These are phyloP conservation scores for Triplophysa tibetana DNA, from an alignment of 2,113 vertebrate genomes.

Conservation along the genomic window DNA sequence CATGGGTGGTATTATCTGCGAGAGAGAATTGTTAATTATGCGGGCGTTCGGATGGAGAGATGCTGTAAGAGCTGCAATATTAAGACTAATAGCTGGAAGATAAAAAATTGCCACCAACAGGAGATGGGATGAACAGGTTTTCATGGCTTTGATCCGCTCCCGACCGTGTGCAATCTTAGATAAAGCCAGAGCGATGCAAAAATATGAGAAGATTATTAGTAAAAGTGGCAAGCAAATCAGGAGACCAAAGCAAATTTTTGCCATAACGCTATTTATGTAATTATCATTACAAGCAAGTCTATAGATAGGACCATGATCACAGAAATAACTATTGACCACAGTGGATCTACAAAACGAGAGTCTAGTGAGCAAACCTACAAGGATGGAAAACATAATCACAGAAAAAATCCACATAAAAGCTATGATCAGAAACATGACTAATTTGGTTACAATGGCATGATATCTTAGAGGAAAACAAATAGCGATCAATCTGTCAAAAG, in stretches of 20 bases:
- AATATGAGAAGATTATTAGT: slow-evolving; percentile 48
- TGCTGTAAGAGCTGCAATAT: not conserved
- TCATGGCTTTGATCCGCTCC: slow-evolving; percentile 21
- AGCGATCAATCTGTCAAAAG: slow-evolving; percentile 70
- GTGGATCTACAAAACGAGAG: slow-evolving; percentile 21
- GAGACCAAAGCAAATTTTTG: slow-evolving; percentile 1
- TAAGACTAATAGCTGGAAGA: slow-evolving; percentile 13
- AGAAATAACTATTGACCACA: slow-evolving; percentile 12
- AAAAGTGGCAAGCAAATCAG: slow-evolving; percentile 34
- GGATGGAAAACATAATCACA: no score
- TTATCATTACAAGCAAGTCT: slow-evolving; percentile 23
- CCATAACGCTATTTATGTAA: no score
- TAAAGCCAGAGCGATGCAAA: slow-evolving; percentile 38
- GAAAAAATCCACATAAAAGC: slow-evolving; percentile 56
- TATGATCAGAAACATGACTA: slow-evolving; percentile 61
- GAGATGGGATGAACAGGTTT: slow-evolving; percentile 31
- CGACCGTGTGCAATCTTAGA: slow-evolving; percentile 23
- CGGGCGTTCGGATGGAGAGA: slow-evolving; percentile 10
- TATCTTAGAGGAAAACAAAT: slow-evolving; percentile 65
- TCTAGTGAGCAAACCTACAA: no score
- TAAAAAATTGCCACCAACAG: slow-evolving; percentile 35
- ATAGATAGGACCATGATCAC: not conserved
- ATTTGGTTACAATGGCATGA: slow-evolving; percentile 54
- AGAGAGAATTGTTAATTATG: slow-evolving; percentile 15
- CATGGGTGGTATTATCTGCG: slow-evolving; percentile 26